Percentiles rank a stretch among this genome's conserved stretches.
These are phyloP conservation scores for Hephaestus fuliginosus DNA, from an alignment of 2,797 vertebrate species.

Conservation along the genomic window DNA sequence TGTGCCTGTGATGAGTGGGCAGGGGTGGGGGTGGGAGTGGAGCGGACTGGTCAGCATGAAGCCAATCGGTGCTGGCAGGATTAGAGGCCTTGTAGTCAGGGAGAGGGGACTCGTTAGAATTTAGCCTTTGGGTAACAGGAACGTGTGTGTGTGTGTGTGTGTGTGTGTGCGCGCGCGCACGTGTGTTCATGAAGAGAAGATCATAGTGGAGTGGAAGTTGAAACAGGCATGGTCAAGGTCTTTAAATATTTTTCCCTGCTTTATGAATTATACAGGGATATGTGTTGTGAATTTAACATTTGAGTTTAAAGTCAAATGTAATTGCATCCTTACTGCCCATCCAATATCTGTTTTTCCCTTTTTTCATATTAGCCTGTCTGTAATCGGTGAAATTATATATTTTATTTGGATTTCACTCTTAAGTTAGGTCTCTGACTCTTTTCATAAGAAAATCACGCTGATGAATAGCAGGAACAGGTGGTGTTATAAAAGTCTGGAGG, in stretches of 20 bases:
- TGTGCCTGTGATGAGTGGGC: constrained; percentile 54
- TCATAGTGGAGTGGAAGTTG: constrained; percentile 24
- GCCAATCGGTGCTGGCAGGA: constrained; percentile 77
- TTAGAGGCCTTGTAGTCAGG: constrained; percentile 73
- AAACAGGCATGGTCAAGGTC: constrained; percentile 45
- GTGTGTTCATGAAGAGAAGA: constrained; percentile 26
- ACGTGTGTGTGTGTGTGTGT: constrained; percentile 28
- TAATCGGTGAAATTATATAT: constrained; percentile 32
- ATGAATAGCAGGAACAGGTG: constrained; percentile 59
- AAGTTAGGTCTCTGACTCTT: constrained; percentile 1
- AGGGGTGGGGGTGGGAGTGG: constrained; percentile 40
- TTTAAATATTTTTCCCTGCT: constrained; percentile 19
- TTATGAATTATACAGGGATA: constrained; percentile 20
- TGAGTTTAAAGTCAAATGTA: constrained; percentile 12
- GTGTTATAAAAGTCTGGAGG: constrained; percentile 54
- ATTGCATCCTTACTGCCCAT: neutral
- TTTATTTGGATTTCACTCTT: constrained; percentile 29
- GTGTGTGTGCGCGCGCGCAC: constrained; percentile 12
- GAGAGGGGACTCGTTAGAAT: constrained; percentile 73
- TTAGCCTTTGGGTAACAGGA: constrained; percentile 66
- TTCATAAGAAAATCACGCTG: constrained; percentile 36
- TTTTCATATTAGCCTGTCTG: constrained; percentile 5
- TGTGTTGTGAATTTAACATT: constrained; percentile 31
- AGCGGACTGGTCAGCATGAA: constrained; percentile 73
- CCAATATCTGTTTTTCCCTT: neutral